Base-by-base conservation (phyloP, 2,113 vertebrate species). In the Chrysemys picta region DNA sequence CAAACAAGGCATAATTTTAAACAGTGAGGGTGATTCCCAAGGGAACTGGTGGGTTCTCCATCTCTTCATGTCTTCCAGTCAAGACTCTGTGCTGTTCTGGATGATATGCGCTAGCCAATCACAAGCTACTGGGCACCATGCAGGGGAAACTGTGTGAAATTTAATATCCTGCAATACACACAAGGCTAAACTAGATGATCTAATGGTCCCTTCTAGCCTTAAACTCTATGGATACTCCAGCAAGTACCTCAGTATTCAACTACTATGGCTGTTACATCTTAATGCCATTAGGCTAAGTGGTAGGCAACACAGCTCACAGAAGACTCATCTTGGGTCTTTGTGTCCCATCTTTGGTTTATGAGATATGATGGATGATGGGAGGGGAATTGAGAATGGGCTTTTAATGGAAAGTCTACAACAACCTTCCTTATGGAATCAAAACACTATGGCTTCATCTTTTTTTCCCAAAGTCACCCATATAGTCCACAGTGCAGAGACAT, bases 41-140 rank as follows among this genome's bases (percentile, higher is more conserved):
- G 25, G 52, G 24, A 84, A 84, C n/a, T 45, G 29, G 29, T 89
- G 88, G 19, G 56, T 5, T 29, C 75, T 49, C 27, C 14, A 47
- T 22, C 10, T 85, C 87, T 87, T 80, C 53, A 89, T 0, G 3
- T 9, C 88, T 91, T 11, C 49, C 75, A 42, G 54, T 82, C 54
- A 79, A 14, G 75, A 50, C 10, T 49, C 88, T 52, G 16, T 90
- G 53, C 8, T 76, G 87, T 93, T 90, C 79, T 84, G 90, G 80
- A 93, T 81, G 49, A 86, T 16, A 31, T 0, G 0, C 56, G 80
- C 80, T 49, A 82, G 42, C 49, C 79, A 82, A 96, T 80, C 22
- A 5, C 21, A 45, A 22, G 50, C 62, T 78, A 69, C 5, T 42
- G 4, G 45, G 22, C 1, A 69, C 31, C 53, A 12, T 27, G 75